Evolutionary conservation across 2,113 vertebrate species (phyloP), one percentile per base, ranked within the genome.

Genomic region (Oriolus oriolus): DNA sequence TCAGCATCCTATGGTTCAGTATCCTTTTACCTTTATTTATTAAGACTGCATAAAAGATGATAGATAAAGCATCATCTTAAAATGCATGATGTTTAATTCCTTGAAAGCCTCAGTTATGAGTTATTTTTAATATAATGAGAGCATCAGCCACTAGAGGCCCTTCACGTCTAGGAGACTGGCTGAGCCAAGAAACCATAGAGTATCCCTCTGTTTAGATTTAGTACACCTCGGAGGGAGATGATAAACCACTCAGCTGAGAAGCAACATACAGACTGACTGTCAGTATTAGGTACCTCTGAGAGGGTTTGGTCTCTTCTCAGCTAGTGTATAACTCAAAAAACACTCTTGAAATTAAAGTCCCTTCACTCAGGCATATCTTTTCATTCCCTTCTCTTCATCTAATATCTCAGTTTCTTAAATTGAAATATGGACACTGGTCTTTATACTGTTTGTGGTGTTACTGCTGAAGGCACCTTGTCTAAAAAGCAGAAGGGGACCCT

Each of bases 61-160:
- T 7, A 44, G 7, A 83, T 49, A 57, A 76, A 73, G 4, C 22
- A 13, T 45, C 33, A 81, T 17, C 27, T 93, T 64, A 50, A 76
- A 87, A 59, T 44, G 27, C 3, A 23, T 61, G 27, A 60, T 70
- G 35, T 50, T 83, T 24, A 80, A 42, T 63, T 50, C 19, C 56
- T 42, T 18, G 37, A 93, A 93, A 88, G 16, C 8, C 23, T 50
- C 14, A 69, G 5, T 31, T 53, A 37, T 11, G 14, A 68, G 24
- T 44, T 78, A 11, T 22, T 65, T 90, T 76, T 73, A 71, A 54
- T 35, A 60, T 35, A 73, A 82, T 42, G 42, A 94, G 28, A 84
- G 45, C 30, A 57, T 60, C 73, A 82, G 83, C 97, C 97, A 96
- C 97, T 97, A 98, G 97, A 96, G 97, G 97, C 89, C 97, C 93